Conservation (phyloP, 2,797 vertebrate genomes). For the Fundulus diaphanus region DNA sequence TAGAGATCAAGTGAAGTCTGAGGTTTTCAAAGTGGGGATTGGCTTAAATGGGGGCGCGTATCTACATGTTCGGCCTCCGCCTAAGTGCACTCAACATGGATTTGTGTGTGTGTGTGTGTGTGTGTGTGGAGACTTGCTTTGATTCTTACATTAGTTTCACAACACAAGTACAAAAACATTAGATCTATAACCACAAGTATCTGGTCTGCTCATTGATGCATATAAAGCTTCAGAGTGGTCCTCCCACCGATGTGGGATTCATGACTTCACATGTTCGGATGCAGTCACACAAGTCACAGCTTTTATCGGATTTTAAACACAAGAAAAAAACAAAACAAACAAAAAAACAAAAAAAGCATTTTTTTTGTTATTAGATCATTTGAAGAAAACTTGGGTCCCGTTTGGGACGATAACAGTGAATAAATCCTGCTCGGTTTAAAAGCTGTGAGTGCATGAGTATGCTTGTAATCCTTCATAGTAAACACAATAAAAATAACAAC, state of each 20-base stretch:
- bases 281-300: constrained; percentile 38
- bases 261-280: constrained; percentile 35
- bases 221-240: constrained; percentile 65
- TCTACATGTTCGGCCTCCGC: constrained; percentile 61
- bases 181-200: constrained; percentile 84
- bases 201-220: constrained; percentile 80
- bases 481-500: too few species aligned
- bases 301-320: constrained; percentile 21
- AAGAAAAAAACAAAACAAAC: not conserved
- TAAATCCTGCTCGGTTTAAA: constrained; percentile 47
- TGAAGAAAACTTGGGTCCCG: constrained; percentile 33
- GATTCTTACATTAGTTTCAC: constrained; percentile 64
- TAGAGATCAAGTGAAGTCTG: constrained; percentile 57
- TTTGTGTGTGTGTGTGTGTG: constrained; percentile 57
- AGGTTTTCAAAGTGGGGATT: constrained; percentile 4
- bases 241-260: constrained; percentile 47
- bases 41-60: constrained; percentile 14
- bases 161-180: constrained; percentile 79
- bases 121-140: constrained; percentile 33
- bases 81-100: constrained; percentile 56
- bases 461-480: constrained; percentile 58
- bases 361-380: constrained; percentile 2
- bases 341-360: constrained; percentile 33
- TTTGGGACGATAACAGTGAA: constrained; percentile 47
- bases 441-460: constrained; percentile 48